A percentile compares a stretch with the other conserved stretches of the same genome.
Conservation (phyloP, 2,797 vertebrate species). For the Choloepus didactylus region DNA sequence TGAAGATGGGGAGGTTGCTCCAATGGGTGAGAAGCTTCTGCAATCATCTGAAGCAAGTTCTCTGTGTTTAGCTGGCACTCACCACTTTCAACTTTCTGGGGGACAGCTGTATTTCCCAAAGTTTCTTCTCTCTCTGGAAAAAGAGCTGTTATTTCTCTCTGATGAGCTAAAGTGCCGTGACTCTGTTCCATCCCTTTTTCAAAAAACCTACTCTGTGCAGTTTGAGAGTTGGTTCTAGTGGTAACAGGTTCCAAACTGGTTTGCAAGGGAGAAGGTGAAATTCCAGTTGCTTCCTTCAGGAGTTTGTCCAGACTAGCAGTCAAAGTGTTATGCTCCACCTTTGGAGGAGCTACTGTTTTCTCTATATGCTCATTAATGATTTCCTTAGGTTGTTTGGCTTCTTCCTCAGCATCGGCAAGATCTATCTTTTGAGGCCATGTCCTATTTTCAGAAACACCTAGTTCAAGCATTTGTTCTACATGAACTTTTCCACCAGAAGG, state of each 20-base stretch:
- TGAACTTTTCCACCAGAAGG: slow-evolving; percentile 71
- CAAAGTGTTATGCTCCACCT: slow-evolving; percentile 57
- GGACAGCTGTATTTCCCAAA: background rate
- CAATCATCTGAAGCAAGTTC: slow-evolving; percentile 37
- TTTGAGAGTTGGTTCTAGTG: slow-evolving; percentile 62
- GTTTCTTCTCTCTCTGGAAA: slow-evolving; percentile 59
- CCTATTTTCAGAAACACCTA: slow-evolving; percentile 47
- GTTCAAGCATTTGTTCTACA: slow-evolving; percentile 23
- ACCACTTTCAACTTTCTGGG: slow-evolving; percentile 34
- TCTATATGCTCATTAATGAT: slow-evolving; percentile 73
- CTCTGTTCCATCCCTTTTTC: slow-evolving; percentile 64
- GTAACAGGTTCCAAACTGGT: slow-evolving; percentile 72
- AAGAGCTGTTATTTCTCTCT: background rate
- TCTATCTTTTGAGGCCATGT: slow-evolving; percentile 36
- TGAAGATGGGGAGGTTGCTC: background rate
- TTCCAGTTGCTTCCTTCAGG: slow-evolving; percentile 77
- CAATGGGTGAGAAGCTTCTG: background rate
- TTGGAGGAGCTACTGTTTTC: slow-evolving; percentile 65
- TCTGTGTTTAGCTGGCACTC: slow-evolving; percentile 52
- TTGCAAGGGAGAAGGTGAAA: slow-evolving; percentile 48
- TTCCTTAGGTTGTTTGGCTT: slow-evolving; percentile 49
- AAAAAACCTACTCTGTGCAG: slow-evolving; percentile 67
- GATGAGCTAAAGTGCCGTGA: background rate
- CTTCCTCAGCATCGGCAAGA: slow-evolving; percentile 49
- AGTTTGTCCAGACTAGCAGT: slow-evolving; percentile 69